A percentile compares a stretch with the other conserved stretches of the same genome.
These are phyloP conservation scores for Chorisops tibialis DNA, from an alignment of 2,888 invertebrate genomes.

Conservation along the genomic window DNA sequence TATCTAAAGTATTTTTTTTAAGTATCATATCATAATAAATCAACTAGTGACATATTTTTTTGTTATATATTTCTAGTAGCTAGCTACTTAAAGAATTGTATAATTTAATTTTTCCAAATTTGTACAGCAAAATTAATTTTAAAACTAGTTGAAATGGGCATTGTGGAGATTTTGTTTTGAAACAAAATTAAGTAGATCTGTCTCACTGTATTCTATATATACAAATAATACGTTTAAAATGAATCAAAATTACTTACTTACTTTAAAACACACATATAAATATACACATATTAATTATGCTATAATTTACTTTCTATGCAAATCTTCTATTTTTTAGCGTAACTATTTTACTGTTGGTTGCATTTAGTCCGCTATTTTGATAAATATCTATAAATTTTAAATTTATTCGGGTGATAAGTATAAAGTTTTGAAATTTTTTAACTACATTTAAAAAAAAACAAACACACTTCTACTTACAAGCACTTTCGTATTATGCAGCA, in stretches of 20 bases:
- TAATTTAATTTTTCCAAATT: slow-evolving; percentile 12
- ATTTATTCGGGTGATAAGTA: slow-evolving; percentile 12
- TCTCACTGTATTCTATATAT: slow-evolving; percentile 28
- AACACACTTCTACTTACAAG: no score
- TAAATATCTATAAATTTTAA: not conserved
- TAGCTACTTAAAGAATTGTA: not conserved
- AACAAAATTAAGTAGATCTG: slow-evolving; percentile 25
- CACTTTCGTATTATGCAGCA: no score
- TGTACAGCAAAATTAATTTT: slow-evolving; percentile 13
- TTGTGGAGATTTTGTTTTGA: slow-evolving; percentile 6
- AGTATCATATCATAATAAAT: no score
- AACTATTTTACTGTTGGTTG: slow-evolving; percentile 12
- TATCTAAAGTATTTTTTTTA: no score
- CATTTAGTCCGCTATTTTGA: slow-evolving; percentile 16
- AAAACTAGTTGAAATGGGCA: slow-evolving; percentile 4
- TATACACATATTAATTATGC: not conserved
- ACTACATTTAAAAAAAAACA: no score
- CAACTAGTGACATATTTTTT: no score
- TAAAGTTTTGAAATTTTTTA: slow-evolving; percentile 7
- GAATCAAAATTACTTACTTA: not conserved
- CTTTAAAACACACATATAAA: no score
- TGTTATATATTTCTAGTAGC: no score
- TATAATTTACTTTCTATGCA: slow-evolving; percentile 10
- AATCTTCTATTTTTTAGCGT: not conserved
- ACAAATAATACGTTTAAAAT: not conserved